phyloP scores from a whole-genome alignment of 2,113 vertebrate species.

The Laticauda laticaudata region DNA sequence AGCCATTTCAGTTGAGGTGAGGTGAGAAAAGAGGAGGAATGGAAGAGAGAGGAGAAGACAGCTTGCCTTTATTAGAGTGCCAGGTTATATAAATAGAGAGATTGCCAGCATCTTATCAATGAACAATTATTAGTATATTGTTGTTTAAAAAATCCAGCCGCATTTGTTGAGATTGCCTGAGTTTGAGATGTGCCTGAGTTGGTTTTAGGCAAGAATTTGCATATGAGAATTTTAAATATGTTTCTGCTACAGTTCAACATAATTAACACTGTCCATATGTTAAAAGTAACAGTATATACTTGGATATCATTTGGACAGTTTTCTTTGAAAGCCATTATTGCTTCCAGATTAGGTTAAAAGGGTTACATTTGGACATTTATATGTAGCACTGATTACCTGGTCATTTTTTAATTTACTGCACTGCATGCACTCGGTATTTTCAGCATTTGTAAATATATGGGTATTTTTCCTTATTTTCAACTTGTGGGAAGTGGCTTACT shows the following conservation, averaged over 20 bases:
- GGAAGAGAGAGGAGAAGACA: background rate
- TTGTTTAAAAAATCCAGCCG: background rate
- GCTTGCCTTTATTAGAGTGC: background rate
- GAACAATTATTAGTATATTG: background rate
- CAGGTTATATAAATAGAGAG: background rate
- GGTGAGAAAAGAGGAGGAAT: background rate
- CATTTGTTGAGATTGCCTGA: background rate
- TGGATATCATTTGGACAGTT: background rate
- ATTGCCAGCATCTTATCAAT: background rate
- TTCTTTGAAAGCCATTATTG: background rate
- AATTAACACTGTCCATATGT: background rate
- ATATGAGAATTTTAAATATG: background rate
- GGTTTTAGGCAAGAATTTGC: background rate
- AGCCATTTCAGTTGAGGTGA: background rate
- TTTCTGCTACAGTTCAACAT: background rate
- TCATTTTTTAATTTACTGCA: too few relatives aligned
- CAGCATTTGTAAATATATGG: background rate
- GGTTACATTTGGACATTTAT: background rate
- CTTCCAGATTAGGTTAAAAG: background rate
- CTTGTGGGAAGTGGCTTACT: background rate
- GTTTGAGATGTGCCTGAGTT: background rate
- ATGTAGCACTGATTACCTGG: background rate
- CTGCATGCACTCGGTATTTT: too few relatives aligned
- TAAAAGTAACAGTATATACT: too few relatives aligned
- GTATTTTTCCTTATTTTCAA: background rate